Percentiles rank a stretch among this genome's conserved stretches.
phyloP scores from a whole-genome alignment of 64 coral and sea anemone species.

The Stylophora pistillata region DNA sequence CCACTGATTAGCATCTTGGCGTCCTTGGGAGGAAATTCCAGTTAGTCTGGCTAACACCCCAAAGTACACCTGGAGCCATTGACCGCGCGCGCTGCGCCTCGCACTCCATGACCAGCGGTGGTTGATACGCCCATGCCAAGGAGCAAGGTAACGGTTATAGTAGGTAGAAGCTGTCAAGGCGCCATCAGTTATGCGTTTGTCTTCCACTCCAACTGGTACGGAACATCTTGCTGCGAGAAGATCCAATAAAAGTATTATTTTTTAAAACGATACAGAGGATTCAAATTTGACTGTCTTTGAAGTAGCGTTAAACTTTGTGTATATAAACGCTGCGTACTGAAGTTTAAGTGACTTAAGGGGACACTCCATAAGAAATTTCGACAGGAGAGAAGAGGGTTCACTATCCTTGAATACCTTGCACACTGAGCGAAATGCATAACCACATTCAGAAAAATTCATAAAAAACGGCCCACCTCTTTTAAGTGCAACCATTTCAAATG shows the following conservation, averaged over 20 bases:
- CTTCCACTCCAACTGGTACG: slow-evolving; percentile 80
- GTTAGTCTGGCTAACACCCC: slow-evolving; percentile 35
- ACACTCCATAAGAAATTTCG: too few species aligned
- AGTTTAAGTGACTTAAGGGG: too few species aligned
- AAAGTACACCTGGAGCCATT: slow-evolving; percentile 82
- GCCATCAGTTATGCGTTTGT: slow-evolving; percentile 76
- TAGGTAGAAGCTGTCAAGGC: slow-evolving; percentile 72
- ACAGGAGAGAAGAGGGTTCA: too few species aligned
- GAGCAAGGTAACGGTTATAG: slow-evolving; percentile 56
- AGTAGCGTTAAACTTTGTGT: too few species aligned
- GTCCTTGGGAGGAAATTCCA: slow-evolving; percentile 52
- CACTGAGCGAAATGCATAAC: too few species aligned
- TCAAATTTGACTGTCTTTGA: too few species aligned
- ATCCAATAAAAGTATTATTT: not conserved
- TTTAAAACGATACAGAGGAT: too few species aligned
- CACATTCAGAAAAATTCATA: too few species aligned
- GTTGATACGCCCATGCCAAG: slow-evolving; percentile 76
- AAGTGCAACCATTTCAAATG: too few species aligned
- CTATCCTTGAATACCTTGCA: too few species aligned
- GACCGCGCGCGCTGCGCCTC: slow-evolving; percentile 33
- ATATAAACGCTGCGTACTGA: too few species aligned
- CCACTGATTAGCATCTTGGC: slow-evolving; percentile 71
- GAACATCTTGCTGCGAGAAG: slow-evolving; percentile 57
- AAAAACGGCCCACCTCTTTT: too few species aligned
- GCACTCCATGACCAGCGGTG: slow-evolving; percentile 80